These are phyloP conservation scores for Heliothis virescens DNA, from an alignment of 1,140 invertebrate genomes.

Conservation along the genomic window DNA sequence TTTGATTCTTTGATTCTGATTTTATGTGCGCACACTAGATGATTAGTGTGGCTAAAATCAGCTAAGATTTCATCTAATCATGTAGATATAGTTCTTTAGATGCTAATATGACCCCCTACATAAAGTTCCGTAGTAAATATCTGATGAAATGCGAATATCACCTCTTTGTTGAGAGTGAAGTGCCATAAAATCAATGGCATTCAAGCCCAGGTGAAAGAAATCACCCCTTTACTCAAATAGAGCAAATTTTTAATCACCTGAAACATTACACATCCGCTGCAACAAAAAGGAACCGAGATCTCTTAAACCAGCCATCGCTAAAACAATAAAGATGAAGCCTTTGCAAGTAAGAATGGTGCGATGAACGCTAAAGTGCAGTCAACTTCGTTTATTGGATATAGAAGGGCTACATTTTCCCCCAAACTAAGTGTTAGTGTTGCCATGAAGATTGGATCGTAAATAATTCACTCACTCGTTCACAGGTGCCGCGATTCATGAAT, in stretches of 20 bases:
- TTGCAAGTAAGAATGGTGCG: constrained; percentile 1
- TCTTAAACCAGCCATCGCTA: not conserved
- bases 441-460: not conserved
- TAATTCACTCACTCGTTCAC: not conserved
- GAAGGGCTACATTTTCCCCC: not conserved
- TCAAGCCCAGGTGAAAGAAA: too few relatives aligned
- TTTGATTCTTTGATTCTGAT: constrained; percentile 50
- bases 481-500: not conserved
- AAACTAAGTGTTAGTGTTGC: not conserved
- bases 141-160: not conserved
- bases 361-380: constrained; percentile 1
- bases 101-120: too few relatives aligned
- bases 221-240: too few relatives aligned
- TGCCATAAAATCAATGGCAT: too few relatives aligned
- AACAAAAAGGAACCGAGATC: not conserved
- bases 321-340: not conserved
- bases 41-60: constrained; percentile 27
- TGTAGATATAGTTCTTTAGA: not conserved
- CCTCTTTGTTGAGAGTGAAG: too few relatives aligned
- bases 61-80: not conserved
- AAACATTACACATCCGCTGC: not conserved
- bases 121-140: not conserved
- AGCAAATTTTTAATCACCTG: too few relatives aligned
- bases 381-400: constrained; percentile 4
- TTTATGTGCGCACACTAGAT: constrained; percentile 38